These are phyloP conservation scores for Zapus hudsonius DNA, from an alignment of 2,113 vertebrate species.

Conservation along the genomic window DNA sequence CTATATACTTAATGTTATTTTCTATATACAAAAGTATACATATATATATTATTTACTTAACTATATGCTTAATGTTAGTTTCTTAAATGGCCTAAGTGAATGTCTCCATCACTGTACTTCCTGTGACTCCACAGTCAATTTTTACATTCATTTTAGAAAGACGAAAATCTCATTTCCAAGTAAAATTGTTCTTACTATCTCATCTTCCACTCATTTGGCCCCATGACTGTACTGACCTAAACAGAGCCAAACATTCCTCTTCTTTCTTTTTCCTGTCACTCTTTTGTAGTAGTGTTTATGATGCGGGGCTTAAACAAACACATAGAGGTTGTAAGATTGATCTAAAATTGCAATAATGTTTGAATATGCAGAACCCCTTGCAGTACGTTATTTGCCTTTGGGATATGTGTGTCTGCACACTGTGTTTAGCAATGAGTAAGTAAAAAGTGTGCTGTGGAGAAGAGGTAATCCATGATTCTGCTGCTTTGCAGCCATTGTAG, in stretches of 20 bases:
- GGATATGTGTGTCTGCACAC: background rate
- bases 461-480: background rate
- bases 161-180: slow-evolving; percentile 24
- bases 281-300: background rate
- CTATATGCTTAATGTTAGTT: slow-evolving; percentile 59
- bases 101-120: slow-evolving; percentile 40
- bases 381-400: background rate
- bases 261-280: background rate
- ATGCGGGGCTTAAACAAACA: background rate
- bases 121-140: slow-evolving; percentile 26
- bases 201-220: background rate
- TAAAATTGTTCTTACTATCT: background rate
- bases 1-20: slow-evolving; percentile 16
- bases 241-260: background rate
- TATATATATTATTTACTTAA: too few species aligned
- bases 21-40: too few species aligned
- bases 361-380: background rate
- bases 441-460: background rate
- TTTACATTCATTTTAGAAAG: background rate
- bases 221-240: background rate
- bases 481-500: background rate
- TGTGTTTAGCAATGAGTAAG: background rate
- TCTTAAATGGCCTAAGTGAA: slow-evolving; percentile 64
- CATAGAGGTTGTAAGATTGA: background rate
- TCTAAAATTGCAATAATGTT: background rate